Base-by-base conservation (phyloP, 2,888 invertebrate species). In the Ligdia adustata region DNA sequence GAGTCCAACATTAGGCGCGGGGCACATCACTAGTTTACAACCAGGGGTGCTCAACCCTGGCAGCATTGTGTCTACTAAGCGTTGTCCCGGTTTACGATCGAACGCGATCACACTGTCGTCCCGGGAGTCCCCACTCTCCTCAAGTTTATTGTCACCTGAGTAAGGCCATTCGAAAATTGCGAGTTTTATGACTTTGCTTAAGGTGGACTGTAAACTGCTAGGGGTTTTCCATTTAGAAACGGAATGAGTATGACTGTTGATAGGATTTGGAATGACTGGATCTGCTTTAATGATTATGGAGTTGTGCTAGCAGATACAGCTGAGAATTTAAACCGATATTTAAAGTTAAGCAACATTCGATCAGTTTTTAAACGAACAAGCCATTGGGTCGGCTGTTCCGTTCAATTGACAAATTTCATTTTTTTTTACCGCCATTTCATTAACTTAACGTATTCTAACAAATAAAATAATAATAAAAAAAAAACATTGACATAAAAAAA, bases 71-170 rank as follows among this genome's bases (percentile, higher is more conserved):
- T 41, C 38, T 16, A 49, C 77, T 81, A 75, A 82, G 84, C 86
- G 76, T 73, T 75, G 73, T 71, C 64, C 60, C 70, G 59, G 1
- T 86, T 88, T 87, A 88, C 86, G 85, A 86, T 60, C 75, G 64
- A 56, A 60, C 69, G 61, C 72, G 72, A 76, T 76, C 73, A 75
- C 79, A 59, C 52, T n/a, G n/a, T 47, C 52, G 62, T 57, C 42
- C 56, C 75, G 52, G 59, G 76, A 72, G 79, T 66, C 68, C 63
- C 49, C 46, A 40, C 3, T n/a, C 22, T 22, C 22, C 22, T 22
- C 4, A 22, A 62, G 66, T 88, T 88, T 87, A 88, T 80, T 69
- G 83, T 73, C 82, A 82, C 84, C 88, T 87, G 86, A 84, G 79
- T 87, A 84, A 87, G 85, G 75, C 73, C 67, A 75, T 85, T 82